Conservation (phyloP, 2,888 invertebrate genomes). For the Aleiodes leptofemur region DNA sequence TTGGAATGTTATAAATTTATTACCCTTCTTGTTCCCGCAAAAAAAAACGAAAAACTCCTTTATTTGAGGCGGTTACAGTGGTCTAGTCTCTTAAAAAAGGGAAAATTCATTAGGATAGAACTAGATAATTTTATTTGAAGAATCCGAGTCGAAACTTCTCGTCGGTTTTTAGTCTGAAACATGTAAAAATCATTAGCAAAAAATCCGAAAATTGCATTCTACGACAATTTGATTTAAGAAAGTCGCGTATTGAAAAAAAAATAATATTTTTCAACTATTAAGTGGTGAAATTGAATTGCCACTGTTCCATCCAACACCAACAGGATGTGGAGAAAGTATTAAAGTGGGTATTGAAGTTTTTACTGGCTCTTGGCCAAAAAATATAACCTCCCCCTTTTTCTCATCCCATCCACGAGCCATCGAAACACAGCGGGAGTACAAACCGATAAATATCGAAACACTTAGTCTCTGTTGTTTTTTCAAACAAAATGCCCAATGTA, state of each 20-base stretch:
- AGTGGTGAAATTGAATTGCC: slow-evolving; percentile 68
- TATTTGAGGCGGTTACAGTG: no score
- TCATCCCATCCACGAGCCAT: slow-evolving; percentile 50
- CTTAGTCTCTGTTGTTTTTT: slow-evolving; percentile 57
- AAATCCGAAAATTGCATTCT: no score
- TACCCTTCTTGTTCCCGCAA: no score
- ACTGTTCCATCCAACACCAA: slow-evolving; percentile 45
- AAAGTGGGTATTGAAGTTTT: slow-evolving; percentile 57
- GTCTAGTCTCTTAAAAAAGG: no score
- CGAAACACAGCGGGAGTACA: slow-evolving; percentile 59
- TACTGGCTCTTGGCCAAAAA: slow-evolving; percentile 69
- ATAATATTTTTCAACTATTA: slow-evolving; percentile 70
- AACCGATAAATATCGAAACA: slow-evolving; percentile 73
- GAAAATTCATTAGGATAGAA: no score
- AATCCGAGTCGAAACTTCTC: no score
- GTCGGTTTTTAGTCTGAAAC: no score
- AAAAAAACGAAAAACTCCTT: no score
- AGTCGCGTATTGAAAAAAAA: slow-evolving; percentile 45
- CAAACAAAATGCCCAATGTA: slow-evolving; percentile 11
- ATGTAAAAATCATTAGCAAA: no score
- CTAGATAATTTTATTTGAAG: no score
- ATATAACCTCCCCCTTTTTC: slow-evolving; percentile 57
- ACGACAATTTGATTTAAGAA: slow-evolving; percentile 19
- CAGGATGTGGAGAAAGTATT: slow-evolving; percentile 36
- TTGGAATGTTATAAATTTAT: no score